Evolutionary conservation across 64 coral and sea anemone genomes (phyloP).

Genomic region (Montipora capricornis): DNA sequence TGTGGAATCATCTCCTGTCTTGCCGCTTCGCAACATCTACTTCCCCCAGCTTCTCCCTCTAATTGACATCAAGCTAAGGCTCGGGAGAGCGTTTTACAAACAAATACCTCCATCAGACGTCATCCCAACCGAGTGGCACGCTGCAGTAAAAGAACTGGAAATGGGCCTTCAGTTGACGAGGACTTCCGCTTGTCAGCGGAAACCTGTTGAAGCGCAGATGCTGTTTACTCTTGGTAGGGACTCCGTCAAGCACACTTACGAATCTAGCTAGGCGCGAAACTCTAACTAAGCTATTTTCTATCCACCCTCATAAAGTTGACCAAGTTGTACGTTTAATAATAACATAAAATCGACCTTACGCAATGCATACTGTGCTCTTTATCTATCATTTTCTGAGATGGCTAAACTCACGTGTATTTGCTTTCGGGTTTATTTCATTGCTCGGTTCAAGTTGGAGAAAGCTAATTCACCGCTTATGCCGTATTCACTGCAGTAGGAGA

Average conservation of each 20-base stretch:
- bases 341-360: too few relatives aligned
- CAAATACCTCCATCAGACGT: background rate
- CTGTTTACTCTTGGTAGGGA: conserved; percentile 88
- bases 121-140: conserved; percentile 24
- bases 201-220: conserved; percentile 82
- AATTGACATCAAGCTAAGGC: conserved; percentile 83
- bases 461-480: too few relatives aligned
- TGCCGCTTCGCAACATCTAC: conserved; percentile 78
- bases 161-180: conserved; percentile 72
- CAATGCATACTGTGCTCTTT: too few relatives aligned
- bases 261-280: too few relatives aligned
- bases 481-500: too few relatives aligned
- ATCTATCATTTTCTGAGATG: too few relatives aligned
- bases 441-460: too few relatives aligned
- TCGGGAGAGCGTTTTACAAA: conserved; percentile 46
- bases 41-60: conserved; percentile 62
- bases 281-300: too few relatives aligned
- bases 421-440: too few relatives aligned
- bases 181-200: conserved; percentile 47
- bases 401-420: too few relatives aligned
- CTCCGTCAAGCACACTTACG: background rate
- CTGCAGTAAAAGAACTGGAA: conserved; percentile 70
- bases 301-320: too few relatives aligned
- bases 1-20: conserved; percentile 41
- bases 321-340: too few relatives aligned